Percentiles rank a stretch among this genome's conserved stretches.
These are phyloP conservation scores for Megaleporinus macrocephalus DNA, from an alignment of 2,113 vertebrate genomes.

Conservation along the genomic window DNA sequence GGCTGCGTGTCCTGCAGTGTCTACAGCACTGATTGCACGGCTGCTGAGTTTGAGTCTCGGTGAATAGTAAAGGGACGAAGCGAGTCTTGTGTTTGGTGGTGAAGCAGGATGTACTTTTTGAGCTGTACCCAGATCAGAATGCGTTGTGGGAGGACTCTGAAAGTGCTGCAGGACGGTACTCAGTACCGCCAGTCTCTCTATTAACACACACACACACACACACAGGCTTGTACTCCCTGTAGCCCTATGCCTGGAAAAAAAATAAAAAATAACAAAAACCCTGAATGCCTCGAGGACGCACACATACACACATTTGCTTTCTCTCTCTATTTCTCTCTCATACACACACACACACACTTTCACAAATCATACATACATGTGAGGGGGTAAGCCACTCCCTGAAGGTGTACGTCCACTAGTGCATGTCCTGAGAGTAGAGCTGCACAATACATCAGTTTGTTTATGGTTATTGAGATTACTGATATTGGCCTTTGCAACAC, in stretches of 20 bases:
- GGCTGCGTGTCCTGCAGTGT: conserved; percentile 5
- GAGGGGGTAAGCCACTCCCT: conserved; percentile 61
- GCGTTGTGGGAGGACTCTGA: conserved; percentile 47
- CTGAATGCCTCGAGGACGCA: conserved; percentile 56
- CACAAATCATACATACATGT: conserved; percentile 20
- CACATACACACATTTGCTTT: conserved; percentile 19
- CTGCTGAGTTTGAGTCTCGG: not conserved
- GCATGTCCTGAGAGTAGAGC: conserved; percentile 1
- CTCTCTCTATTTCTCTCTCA: conserved; percentile 21
- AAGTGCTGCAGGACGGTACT: conserved; percentile 61
- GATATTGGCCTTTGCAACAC: not conserved
- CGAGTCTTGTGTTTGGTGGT: not conserved
- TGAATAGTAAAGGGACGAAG: not conserved
- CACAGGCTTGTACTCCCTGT: conserved; percentile 68
- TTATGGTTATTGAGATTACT: not conserved
- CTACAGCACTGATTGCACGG: conserved; percentile 18
- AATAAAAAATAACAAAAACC: no score
- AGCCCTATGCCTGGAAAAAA: conserved; percentile 71
- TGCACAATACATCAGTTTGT: not conserved
- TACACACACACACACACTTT: conserved; percentile 2
- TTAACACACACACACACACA: conserved; percentile 15
- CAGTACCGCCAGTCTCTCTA: not conserved
- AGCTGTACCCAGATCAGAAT: conserved; percentile 20
- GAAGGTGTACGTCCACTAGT: conserved; percentile 55
- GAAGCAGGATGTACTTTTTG: conserved; percentile 14